Evolutionary conservation across 2,113 vertebrate species (phyloP).

Genomic region (Bubalus kerabau): DNA sequence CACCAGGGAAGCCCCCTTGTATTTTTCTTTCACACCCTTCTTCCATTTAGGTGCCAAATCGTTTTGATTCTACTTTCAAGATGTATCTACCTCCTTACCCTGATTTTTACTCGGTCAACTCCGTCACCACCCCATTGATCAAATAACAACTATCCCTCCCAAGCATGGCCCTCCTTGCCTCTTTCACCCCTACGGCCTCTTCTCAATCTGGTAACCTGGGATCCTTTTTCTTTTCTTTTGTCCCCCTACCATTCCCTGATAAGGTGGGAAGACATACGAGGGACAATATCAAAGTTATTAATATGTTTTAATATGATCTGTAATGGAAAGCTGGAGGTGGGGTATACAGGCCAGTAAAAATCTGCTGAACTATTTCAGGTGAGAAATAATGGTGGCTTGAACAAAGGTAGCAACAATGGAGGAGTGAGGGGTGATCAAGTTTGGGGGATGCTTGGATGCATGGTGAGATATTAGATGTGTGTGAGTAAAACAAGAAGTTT

Average conservation of each 20-base stretch:
- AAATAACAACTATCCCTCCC: fast-evolving
- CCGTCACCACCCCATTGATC: neutral
- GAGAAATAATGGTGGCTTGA: neutral
- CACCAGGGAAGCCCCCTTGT: neutral
- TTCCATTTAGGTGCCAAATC: neutral
- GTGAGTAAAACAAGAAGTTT: neutral
- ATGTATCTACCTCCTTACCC: too few relatives aligned
- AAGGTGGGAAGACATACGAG: neutral
- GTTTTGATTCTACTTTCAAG: neutral
- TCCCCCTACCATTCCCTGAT: neutral
- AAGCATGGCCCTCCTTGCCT: fast-evolving
- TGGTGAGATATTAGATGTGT: neutral
- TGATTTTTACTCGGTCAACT: neutral
- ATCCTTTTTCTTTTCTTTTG: neutral
- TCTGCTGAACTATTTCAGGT: neutral
- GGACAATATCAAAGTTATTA: neutral
- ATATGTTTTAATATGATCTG: neutral
- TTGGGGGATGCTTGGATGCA: neutral
- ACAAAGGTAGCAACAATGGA: neutral
- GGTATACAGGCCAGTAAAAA: neutral
- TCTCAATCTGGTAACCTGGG: neutral
- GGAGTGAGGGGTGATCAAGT: neutral
- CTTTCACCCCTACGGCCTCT: fast-evolving
- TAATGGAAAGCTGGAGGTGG: neutral
- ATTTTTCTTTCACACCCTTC: neutral